Base-by-base conservation (phyloP, 2,888 invertebrate species). In the Drosophila eohydei region DNA sequence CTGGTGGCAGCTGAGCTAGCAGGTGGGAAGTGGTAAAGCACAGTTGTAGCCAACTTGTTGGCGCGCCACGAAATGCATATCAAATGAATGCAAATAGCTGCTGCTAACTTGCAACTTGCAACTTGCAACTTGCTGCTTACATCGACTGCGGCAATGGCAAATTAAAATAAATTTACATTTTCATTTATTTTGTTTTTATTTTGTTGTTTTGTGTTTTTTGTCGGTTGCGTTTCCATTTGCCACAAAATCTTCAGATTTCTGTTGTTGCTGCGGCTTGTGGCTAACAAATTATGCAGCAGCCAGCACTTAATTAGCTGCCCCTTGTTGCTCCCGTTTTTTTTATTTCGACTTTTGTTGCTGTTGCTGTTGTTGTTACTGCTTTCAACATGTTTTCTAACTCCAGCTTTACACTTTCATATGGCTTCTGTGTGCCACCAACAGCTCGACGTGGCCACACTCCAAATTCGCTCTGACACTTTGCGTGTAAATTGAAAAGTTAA, bases 111-210 rank as follows among this genome's bases (percentile, higher is more conserved):
- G 46, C 64, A 44, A 41, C 48, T 32, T 71, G 65, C 71, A 62
- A 4, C 30, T 30, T 30, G 7, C 34, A 48, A 61, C 36, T 40
- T 60, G 54, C 62, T 38, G 48, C 44, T 28, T 73, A 61, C 73
- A 60, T 28, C 61, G 21, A 12, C 41, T 43, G 16, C 54, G 32
- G 12, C 34, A 34, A 3, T n/a, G 32, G 38, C 16, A 61, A 67
- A 74, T 80, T 77, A 74, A 71, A 80, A 80, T 65, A 77, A 80
- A 77, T 80, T 80, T 71, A 58, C 80, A 80, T 79, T 74, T 74
- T 78, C 40, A 11, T 40, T 12, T 57, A 76, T 68, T 79, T 44
- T 41, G 44, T 11, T 43, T 46, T 43, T 21, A 36, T 66, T 58
- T 41, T 46, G 4, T 52, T 9, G 30, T 34, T 46, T n/a, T 30